These are phyloP conservation scores for Esox masquinongy DNA, from an alignment of 2,797 vertebrate species.

Conservation along the genomic window DNA sequence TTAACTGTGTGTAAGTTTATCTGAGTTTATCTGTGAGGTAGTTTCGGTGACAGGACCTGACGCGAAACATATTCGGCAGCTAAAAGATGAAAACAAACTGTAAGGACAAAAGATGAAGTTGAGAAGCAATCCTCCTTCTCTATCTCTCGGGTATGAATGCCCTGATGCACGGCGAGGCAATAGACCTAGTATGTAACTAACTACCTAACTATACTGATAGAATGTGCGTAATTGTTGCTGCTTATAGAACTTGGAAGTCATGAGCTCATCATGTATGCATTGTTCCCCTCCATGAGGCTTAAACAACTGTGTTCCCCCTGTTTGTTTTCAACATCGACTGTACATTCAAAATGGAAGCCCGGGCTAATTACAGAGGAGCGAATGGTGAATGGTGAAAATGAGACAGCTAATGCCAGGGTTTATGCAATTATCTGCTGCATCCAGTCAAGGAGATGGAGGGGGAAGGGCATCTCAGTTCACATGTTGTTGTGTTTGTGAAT, in stretches of 20 bases:
- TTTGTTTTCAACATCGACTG: conserved; percentile 31
- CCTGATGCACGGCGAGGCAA: conserved; percentile 1
- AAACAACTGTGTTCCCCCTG: conserved; percentile 52
- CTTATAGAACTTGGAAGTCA: conserved; percentile 57
- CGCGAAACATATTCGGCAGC: conserved; percentile 52
- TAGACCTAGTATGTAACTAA: conserved; percentile 17
- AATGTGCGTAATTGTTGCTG: conserved; percentile 51
- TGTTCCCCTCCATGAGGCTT: conserved; percentile 61
- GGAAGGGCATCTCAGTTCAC: conserved; percentile 31
- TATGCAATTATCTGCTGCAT: conserved; percentile 65
- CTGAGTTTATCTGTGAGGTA: conserved; percentile 13
- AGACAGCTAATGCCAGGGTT: conserved; percentile 61
- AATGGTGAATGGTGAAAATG: conserved; percentile 51
- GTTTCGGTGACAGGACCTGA: conserved; percentile 44
- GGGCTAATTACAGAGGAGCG: conserved; percentile 64
- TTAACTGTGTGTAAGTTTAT: conserved; percentile 30
- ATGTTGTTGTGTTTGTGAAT: not conserved
- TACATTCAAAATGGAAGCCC: conserved; percentile 60
- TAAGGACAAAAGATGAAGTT: conserved; percentile 7
- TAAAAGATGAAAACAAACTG: conserved; percentile 48
- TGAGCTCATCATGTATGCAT: conserved; percentile 50
- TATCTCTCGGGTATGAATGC: not conserved
- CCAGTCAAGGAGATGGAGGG: conserved; percentile 41
- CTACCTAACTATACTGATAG: conserved; percentile 26
- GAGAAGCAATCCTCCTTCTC: not conserved